A percentile compares a stretch with the other conserved stretches of the same genome.
Conservation (phyloP, 2,888 invertebrate genomes). For the Epiperipatus broadwayi region DNA sequence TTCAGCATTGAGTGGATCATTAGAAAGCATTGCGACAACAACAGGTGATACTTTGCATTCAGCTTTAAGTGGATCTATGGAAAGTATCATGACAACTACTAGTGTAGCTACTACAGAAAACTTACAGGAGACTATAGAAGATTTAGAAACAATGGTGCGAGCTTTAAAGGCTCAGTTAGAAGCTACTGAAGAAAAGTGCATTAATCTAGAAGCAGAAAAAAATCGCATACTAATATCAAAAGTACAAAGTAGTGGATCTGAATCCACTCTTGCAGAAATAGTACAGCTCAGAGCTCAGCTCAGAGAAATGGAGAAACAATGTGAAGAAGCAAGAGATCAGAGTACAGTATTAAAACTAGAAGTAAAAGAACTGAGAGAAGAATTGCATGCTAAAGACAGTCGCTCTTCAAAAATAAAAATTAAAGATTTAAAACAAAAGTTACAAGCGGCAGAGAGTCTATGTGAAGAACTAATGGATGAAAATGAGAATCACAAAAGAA, state of each 20-base stretch:
- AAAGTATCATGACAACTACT: too few species aligned
- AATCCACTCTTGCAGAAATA: constrained; percentile 36
- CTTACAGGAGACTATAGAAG: too few species aligned
- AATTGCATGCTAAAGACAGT: constrained; percentile 35
- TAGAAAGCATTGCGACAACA: too few species aligned
- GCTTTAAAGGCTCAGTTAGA: constrained; percentile 55
- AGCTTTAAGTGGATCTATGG: too few species aligned
- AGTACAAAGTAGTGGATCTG: constrained; percentile 5
- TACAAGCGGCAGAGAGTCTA: constrained; percentile 69
- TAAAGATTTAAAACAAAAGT: constrained; percentile 57
- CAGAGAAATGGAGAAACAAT: constrained; percentile 47
- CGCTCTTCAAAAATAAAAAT: constrained; percentile 33
- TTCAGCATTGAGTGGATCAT: too few species aligned
- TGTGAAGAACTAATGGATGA: constrained; percentile 89
- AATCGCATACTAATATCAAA: constrained; percentile 16
- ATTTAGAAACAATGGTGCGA: too few species aligned
- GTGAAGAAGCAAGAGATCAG: constrained; percentile 54
- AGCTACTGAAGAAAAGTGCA: constrained; percentile 49
- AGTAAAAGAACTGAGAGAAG: constrained; percentile 53
- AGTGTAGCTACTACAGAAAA: too few species aligned
- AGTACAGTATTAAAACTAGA: constrained; percentile 49
- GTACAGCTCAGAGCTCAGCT: constrained; percentile 63
- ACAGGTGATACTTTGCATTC: too few species aligned
- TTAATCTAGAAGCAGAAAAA: constrained; percentile 64
- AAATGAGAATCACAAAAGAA: constrained; percentile 81